Conservation (phyloP, 2,113 vertebrate species). For the Coptodon bakossiorum region DNA sequence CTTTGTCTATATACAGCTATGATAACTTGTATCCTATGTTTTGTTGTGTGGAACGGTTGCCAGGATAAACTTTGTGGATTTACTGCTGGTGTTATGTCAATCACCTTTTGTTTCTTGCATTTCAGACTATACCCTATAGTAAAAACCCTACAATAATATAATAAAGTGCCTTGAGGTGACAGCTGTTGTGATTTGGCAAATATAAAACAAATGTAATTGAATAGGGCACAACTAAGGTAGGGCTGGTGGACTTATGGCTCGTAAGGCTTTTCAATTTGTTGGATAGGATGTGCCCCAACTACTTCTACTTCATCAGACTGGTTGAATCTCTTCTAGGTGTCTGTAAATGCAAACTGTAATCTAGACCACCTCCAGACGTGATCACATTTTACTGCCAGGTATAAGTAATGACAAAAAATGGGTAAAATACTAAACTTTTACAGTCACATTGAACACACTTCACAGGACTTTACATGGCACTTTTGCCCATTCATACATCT, state of each 20-base stretch:
- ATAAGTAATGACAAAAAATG: background rate
- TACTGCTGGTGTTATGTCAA: background rate
- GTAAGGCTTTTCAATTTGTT: background rate
- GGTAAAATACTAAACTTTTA: background rate
- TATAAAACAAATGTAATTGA: background rate
- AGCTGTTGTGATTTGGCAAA: background rate
- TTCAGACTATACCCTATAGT: background rate
- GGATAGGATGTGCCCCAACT: background rate
- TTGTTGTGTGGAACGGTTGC: background rate
- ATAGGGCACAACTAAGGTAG: background rate
- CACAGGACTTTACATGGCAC: background rate
- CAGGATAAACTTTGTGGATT: background rate
- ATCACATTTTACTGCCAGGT: background rate
- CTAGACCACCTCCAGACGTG: background rate
- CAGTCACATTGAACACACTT: background rate
- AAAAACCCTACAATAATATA: no score
- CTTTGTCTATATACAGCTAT: background rate
- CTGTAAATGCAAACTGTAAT: no score
- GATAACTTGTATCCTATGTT: background rate
- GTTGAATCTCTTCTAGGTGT: no score
- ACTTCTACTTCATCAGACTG: background rate
- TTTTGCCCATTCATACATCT: background rate
- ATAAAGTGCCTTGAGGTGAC: background rate
- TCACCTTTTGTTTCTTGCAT: background rate
- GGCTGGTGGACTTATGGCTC: background rate